Conservation (phyloP, 2,888 invertebrate genomes). For the Meganola albula region DNA sequence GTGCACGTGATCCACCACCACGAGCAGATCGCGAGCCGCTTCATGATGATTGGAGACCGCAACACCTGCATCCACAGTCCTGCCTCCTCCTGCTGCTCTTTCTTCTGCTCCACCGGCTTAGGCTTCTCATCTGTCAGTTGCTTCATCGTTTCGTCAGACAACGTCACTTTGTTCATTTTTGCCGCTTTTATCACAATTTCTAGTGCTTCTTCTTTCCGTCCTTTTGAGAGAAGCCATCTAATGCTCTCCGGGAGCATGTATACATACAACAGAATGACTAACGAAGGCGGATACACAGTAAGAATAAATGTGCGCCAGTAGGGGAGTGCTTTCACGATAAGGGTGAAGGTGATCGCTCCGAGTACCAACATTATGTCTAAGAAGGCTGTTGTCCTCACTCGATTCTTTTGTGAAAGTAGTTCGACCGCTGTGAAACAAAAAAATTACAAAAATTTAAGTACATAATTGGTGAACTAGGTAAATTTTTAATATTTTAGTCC, state of each 20-base stretch:
- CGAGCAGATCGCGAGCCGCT: conserved; percentile 58
- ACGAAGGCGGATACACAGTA: conserved; percentile 83
- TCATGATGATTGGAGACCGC: conserved; percentile 61
- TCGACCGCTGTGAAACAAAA: conserved; percentile 55
- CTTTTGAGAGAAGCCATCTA: conserved; percentile 86
- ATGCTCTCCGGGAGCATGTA: conserved; percentile 86
- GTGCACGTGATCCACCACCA: conserved; percentile 88
- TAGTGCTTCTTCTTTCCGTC: conserved; percentile 81
- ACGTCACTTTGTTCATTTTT: conserved; percentile 75
- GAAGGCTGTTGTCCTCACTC: conserved; percentile 63
- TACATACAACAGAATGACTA: conserved; percentile 81
- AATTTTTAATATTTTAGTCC: conserved; percentile 18
- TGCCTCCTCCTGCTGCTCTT: conserved; percentile 27
- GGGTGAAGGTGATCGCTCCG: conserved; percentile 83
- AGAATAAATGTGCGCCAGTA: conserved; percentile 85
- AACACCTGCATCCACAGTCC: conserved; percentile 59
- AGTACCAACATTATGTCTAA: conserved; percentile 77
- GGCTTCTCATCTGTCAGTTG: conserved; percentile 60
- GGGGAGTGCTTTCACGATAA: conserved; percentile 81
- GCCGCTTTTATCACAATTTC: conserved; percentile 80
- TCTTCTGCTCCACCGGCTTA: conserved; percentile 41
- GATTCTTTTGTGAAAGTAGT: conserved; percentile 60
- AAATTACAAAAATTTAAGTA: too few species aligned
- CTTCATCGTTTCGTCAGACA: conserved; percentile 62
- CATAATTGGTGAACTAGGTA: too few species aligned